Evolutionary conservation across 1,140 invertebrate species (phyloP).

Genomic region (Pararge aegeria): DNA sequence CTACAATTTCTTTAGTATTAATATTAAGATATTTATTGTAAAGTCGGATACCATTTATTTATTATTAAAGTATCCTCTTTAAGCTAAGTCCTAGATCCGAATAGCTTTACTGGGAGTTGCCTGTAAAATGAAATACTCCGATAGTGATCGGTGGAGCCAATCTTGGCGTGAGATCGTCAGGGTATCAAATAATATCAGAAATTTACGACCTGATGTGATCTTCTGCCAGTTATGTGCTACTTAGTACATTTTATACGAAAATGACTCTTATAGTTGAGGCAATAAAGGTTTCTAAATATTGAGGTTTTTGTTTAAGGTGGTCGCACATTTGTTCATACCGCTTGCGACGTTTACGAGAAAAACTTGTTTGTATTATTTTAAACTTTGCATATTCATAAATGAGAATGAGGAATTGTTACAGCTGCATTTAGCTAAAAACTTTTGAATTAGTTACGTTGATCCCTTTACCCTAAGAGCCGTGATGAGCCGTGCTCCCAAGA

Average conservation of each 20-base stretch:
- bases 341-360: background rate
- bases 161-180: constrained; percentile 41
- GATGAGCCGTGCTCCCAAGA: no score
- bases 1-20: no score
- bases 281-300: constrained; percentile 9
- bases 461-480: no score
- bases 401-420: no score
- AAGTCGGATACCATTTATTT: constrained; percentile 1
- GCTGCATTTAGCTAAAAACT: no score
- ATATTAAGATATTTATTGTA: no score
- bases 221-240: constrained; percentile 14
- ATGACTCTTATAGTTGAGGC: constrained; percentile 19
- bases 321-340: background rate
- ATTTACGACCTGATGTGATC: constrained; percentile 51
- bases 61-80: constrained; percentile 21
- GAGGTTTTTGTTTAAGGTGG: background rate
- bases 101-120: constrained; percentile 20
- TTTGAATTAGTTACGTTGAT: no score
- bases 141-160: constrained; percentile 45
- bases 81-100: constrained; percentile 10
- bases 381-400: no score
- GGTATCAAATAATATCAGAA: constrained; percentile 49
- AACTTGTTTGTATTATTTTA: background rate
- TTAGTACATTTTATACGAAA: background rate
- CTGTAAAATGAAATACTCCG: constrained; percentile 47